A percentile compares a stretch with the other conserved stretches of the same genome.
Conservation (phyloP, 1,140 invertebrate species). For the Dolichoris vasculosae region DNA sequence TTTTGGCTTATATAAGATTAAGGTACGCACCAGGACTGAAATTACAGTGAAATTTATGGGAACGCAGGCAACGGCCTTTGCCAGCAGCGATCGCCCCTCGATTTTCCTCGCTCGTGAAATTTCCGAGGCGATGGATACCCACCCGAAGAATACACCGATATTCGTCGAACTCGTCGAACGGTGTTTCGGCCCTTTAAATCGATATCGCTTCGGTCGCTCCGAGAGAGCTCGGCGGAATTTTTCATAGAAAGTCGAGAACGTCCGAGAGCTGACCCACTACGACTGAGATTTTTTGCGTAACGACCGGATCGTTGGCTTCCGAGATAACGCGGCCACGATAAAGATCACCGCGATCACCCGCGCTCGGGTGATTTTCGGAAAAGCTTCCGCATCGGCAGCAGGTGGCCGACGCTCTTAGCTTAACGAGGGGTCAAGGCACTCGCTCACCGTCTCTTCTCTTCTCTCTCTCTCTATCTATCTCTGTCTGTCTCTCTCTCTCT, state of each 20-base stretch:
- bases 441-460: too few species aligned
- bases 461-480: neutral
- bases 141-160: too few species aligned
- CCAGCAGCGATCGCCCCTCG: neutral
- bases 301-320: neutral
- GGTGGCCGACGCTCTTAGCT: neutral
- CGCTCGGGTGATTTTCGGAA: neutral
- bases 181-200: neutral
- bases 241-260: conserved; percentile 1
- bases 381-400: neutral
- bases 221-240: too few species aligned
- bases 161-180: neutral
- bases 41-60: neutral
- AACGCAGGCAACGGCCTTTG: neutral
- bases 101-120: neutral
- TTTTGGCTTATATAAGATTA: neutral
- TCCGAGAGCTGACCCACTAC: neutral
- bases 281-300: neutral
- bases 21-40: neutral
- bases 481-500: too few species aligned
- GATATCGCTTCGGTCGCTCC: neutral
- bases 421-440: conserved; percentile 69
- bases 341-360: too few species aligned
- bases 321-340: too few species aligned
- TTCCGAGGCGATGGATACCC: neutral